These are phyloP conservation scores for Rotaria socialis DNA, from an alignment of 2,888 invertebrate genomes.

Conservation along the genomic window DNA sequence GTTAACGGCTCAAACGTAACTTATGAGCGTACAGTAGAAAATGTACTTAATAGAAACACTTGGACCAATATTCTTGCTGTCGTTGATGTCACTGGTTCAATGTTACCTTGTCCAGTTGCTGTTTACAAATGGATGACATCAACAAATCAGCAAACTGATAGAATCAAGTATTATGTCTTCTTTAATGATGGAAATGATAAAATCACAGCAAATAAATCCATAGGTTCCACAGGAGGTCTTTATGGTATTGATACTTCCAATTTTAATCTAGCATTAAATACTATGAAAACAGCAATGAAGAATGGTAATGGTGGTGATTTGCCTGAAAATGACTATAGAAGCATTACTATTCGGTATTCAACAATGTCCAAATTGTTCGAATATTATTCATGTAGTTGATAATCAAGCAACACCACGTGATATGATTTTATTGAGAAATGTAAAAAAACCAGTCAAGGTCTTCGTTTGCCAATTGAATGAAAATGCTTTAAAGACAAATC, in stretches of 20 bases:
- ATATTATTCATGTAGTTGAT: not conserved
- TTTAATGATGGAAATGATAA: not conserved
- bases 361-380: not conserved
- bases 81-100: not conserved
- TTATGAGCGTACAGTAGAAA: not conserved
- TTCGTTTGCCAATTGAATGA: not conserved
- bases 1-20: not conserved
- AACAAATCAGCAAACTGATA: not conserved
- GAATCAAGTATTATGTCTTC: not conserved
- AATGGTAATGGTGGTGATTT: not conserved
- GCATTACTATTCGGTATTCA: not conserved
- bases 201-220: not conserved
- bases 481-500: not conserved
- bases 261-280: not conserved
- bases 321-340: slow-evolving; percentile 17
- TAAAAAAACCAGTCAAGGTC: not conserved
- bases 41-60: not conserved
- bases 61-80: not conserved
- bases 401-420: slow-evolving; percentile 3
- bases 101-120: not conserved
- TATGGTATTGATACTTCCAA: not conserved
- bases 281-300: not conserved
- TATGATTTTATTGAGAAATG: not conserved
- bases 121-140: not conserved
- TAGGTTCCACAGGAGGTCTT: not conserved